Evolutionary conservation across 2,113 vertebrate genomes (phyloP).

Genomic region (Orientallactaga bullata): DNA sequence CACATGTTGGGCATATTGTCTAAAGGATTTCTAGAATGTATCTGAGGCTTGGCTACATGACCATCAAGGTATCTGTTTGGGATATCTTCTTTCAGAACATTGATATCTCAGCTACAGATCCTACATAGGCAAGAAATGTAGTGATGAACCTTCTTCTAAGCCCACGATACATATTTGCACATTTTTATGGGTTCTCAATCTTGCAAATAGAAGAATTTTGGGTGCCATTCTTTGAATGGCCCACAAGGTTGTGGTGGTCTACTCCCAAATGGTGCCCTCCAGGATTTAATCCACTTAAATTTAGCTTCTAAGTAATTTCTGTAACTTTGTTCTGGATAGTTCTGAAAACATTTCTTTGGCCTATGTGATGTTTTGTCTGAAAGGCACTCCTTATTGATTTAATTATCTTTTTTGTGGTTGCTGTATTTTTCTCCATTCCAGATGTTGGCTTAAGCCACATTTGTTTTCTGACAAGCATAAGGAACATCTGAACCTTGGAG

Average conservation of each 20-base stretch:
- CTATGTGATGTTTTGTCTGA: constrained; percentile 77
- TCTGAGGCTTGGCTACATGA: not conserved
- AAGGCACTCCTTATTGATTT: constrained; percentile 80
- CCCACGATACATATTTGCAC: not conserved
- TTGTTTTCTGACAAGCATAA: constrained; percentile 74
- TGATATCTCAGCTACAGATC: not conserved
- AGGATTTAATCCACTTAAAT: constrained; percentile 56
- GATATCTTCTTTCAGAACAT: constrained; percentile 22
- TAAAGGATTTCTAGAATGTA: not conserved
- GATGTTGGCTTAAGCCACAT: constrained; percentile 55
- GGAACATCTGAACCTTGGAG: constrained; percentile 72
- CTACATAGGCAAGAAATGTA: not conserved
- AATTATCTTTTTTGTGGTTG: constrained; percentile 61
- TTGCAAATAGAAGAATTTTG: constrained; percentile 12
- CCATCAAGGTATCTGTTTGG: not conserved
- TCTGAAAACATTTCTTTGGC: constrained; percentile 72
- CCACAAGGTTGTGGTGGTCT: not conserved
- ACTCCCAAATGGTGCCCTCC: not conserved
- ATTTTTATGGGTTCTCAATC: not conserved
- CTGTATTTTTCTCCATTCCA: constrained; percentile 76
- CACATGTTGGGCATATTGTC: not conserved
- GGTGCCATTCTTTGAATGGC: not conserved
- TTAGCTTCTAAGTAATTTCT: constrained; percentile 63
- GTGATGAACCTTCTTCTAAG: not conserved
- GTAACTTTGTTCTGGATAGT: constrained; percentile 68